Evolutionary conservation across 1,140 invertebrate genomes (phyloP), one percentile per base, ranked within the genome.

Genomic region (Calliphora vicina): DNA sequence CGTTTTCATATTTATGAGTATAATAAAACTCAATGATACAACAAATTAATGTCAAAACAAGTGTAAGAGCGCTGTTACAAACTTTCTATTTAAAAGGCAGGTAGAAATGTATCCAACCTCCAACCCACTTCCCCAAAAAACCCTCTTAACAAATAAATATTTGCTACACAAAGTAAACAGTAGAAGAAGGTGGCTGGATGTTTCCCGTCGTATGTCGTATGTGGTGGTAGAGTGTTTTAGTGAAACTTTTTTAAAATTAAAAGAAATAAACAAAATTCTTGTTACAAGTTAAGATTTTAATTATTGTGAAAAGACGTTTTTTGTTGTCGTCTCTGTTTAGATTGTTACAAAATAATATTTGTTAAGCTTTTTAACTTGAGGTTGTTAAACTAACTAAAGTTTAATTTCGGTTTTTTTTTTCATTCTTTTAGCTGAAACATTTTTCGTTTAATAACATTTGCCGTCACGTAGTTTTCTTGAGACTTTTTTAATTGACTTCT

Each of bases 1-100:
- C 87, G 87, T 88, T 88, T 88, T 87, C 87, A 88, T 88, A 88
- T 88, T 88, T 88, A 88, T 87, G 87, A 88, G 87, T 83, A 84
- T 88, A 88, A 87, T 88, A 88, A 88, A 88, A 88, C 87, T 85
- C 87, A 88, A 88, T 88, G 87, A 88, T 88, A 88, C 87, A 88
- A 87, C 87, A 88, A 88, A 88, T 88, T 88, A 88, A 88, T 88
- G 87, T 87, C 87, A 81, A 42, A 35, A 87, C 23, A 81, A 81
- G 78, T 78, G 29, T 78, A 76, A 76, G 73, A 29, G 73, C n/a
- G n/a, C 25, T 73, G 27, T 29, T 73, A 17, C 35, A n/a, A 57
- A 67, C 61, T 67, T 67, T 67, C 25, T 61, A 61, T n/a, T n/a
- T n/a, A n/a, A 15, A 57, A 8, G 2, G 50, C 50, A 57, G 50